These are phyloP conservation scores for Damaliscus lunatus DNA, from an alignment of 2,113 vertebrate genomes.

Conservation along the genomic window DNA sequence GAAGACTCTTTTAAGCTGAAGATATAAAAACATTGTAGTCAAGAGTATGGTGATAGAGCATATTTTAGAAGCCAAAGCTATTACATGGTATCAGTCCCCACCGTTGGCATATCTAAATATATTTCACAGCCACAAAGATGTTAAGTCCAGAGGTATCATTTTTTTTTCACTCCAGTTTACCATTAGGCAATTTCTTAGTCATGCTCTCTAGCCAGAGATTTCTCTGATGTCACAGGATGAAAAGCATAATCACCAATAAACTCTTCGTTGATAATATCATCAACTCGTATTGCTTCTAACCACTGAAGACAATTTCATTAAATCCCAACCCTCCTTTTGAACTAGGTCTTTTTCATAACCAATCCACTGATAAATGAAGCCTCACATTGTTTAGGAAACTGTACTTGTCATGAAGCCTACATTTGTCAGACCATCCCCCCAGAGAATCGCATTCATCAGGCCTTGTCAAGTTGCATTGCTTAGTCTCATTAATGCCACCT, in stretches of 20 bases:
- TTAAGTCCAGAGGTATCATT: not conserved
- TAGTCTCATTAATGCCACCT: conserved; percentile 53
- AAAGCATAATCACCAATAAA: not conserved
- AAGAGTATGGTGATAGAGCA: not conserved
- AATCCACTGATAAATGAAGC: conserved; percentile 56
- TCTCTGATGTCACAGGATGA: not conserved
- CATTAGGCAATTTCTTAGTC: not conserved
- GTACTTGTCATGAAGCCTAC: conserved; percentile 29
- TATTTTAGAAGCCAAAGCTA: not conserved
- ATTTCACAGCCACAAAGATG: not conserved
- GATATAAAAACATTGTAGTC: not conserved
- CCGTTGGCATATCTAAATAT: not conserved
- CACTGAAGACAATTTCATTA: conserved; percentile 8
- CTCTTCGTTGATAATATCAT: not conserved
- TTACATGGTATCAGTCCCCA: not conserved
- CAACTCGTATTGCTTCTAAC: not conserved
- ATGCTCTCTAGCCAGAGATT: not conserved
- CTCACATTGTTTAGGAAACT: conserved; percentile 61
- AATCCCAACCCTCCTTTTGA: not conserved
- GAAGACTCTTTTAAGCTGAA: not conserved
- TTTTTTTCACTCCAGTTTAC: not conserved
- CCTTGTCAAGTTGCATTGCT: conserved; percentile 56
- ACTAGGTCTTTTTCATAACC: conserved; percentile 46
- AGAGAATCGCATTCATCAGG: conserved; percentile 42
- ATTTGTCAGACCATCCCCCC: conserved; percentile 33